phyloP scores from a whole-genome alignment of 2,797 vertebrate genomes.

The Taeniopygia guttata region DNA sequence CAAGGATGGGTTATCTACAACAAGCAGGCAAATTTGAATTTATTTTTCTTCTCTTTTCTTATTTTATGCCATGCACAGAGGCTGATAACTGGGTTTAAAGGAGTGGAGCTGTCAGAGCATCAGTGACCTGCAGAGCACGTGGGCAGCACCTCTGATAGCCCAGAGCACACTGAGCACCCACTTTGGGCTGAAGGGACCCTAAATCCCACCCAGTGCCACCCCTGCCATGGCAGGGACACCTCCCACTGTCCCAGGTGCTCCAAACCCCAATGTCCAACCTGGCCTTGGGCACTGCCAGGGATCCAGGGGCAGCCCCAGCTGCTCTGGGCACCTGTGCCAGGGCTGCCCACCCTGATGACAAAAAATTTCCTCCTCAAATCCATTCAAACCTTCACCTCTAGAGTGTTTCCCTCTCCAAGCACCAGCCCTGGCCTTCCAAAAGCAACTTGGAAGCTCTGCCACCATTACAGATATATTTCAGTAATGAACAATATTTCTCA shows the following conservation, averaged over 20 bases:
- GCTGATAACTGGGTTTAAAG: background rate
- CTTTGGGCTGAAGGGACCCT: fast-evolving
- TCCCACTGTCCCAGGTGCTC: background rate
- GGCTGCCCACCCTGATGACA: fast-evolving
- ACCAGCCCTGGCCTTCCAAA: background rate
- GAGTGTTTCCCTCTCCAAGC: background rate
- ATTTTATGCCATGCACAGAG: background rate
- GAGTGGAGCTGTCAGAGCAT: background rate
- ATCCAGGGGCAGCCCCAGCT: background rate
- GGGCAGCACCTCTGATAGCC: background rate
- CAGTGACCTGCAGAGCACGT: background rate
- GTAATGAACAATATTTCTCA: background rate
- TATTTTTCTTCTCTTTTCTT: background rate
- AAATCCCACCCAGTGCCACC: fast-evolving
- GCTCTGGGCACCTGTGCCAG: background rate
- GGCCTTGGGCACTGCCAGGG: background rate
- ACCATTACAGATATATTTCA: background rate
- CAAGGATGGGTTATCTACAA: conserved; percentile 16
- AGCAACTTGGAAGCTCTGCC: background rate
- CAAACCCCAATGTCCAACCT: fast-evolving
- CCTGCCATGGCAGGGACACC: background rate
- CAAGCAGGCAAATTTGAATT: background rate
- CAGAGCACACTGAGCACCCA: background rate
- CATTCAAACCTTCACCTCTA: background rate
- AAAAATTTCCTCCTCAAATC: background rate